These are phyloP conservation scores for Parasteatoda lunata DNA, from an alignment of 2,888 invertebrate genomes.

Conservation along the genomic window DNA sequence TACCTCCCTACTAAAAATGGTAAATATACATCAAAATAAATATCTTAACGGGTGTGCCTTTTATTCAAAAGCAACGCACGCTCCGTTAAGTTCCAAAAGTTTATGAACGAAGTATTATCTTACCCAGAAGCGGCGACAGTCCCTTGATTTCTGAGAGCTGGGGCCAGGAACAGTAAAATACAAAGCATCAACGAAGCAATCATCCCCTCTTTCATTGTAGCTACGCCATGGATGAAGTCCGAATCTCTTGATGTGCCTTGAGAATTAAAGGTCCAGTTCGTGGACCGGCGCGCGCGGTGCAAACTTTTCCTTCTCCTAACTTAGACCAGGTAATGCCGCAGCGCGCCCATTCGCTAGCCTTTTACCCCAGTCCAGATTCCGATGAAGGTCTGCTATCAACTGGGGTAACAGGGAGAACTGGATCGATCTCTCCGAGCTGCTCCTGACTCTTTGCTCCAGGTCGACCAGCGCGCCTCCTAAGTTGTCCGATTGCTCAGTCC, in stretches of 20 bases:
- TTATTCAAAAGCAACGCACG: not conserved
- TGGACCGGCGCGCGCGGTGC: slow-evolving; percentile 52
- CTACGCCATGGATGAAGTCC: slow-evolving; percentile 66
- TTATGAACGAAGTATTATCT: slow-evolving; percentile 19
- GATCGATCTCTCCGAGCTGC: slow-evolving; percentile 48
- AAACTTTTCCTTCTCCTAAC: slow-evolving; percentile 52
- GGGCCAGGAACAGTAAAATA: slow-evolving; percentile 68
- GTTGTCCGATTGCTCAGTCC: slow-evolving; percentile 11
- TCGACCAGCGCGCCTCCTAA: slow-evolving; percentile 46
- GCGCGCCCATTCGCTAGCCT: slow-evolving; percentile 64
- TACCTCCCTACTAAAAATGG: no score
- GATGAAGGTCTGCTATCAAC: slow-evolving; percentile 57
- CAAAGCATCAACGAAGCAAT: slow-evolving; percentile 69
- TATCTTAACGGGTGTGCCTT: not conserved
- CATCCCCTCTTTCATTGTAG: slow-evolving; percentile 66
- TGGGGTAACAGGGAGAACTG: slow-evolving; percentile 53
- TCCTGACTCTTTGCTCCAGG: slow-evolving; percentile 31
- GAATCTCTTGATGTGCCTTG: slow-evolving; percentile 55
- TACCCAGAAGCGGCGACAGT: slow-evolving; percentile 69
- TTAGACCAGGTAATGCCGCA: slow-evolving; percentile 64
- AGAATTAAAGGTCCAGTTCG: slow-evolving; percentile 57
- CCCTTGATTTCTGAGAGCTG: slow-evolving; percentile 66
- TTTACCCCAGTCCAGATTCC: slow-evolving; percentile 63
- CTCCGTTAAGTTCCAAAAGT: slow-evolving; percentile 11
- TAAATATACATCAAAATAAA: no score